These are phyloP conservation scores for Andrena praecox DNA, from an alignment of 2,888 invertebrate genomes.

Conservation along the genomic window DNA sequence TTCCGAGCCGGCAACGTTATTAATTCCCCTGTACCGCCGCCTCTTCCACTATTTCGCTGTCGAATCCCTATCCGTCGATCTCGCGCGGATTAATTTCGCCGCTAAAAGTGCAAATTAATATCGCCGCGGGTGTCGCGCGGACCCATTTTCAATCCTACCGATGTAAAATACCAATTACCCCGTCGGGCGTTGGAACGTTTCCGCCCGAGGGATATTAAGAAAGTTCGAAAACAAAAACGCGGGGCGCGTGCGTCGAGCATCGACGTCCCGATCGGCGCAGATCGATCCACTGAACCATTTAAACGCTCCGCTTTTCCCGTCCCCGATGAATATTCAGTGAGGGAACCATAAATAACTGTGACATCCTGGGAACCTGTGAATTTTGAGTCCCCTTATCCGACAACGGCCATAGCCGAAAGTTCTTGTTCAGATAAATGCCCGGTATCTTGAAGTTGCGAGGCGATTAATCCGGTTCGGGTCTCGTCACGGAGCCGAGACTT, in stretches of 20 bases:
- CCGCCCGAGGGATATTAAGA: conserved; percentile 3
- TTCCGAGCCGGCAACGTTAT: conserved; percentile 3
- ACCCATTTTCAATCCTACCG: conserved; percentile 1
- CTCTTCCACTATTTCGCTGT: background rate
- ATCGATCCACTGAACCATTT: conserved; percentile 16
- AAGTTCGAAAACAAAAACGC: background rate
- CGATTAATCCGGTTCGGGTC: no score
- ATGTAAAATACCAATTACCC: conserved; percentile 24
- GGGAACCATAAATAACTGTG: background rate
- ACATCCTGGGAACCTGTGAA: background rate
- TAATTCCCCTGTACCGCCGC: conserved; percentile 7
- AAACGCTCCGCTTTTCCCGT: background rate
- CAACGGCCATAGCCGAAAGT: no score
- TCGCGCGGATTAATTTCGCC: conserved; percentile 3
- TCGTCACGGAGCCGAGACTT: no score
- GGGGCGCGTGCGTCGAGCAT: background rate
- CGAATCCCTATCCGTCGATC: conserved; percentile 17
- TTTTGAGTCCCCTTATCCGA: no score
- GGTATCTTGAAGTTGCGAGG: no score
- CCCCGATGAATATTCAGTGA: background rate
- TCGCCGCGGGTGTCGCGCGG: background rate
- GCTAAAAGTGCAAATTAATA: conserved; percentile 35
- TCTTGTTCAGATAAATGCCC: no score
- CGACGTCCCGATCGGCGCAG: background rate
- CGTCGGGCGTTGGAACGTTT: background rate